Percentiles rank a stretch among this genome's conserved stretches.
Evolutionary conservation across 1,140 invertebrate species (phyloP).

Genomic region (Gyrodactylus bullatarudis): DNA sequence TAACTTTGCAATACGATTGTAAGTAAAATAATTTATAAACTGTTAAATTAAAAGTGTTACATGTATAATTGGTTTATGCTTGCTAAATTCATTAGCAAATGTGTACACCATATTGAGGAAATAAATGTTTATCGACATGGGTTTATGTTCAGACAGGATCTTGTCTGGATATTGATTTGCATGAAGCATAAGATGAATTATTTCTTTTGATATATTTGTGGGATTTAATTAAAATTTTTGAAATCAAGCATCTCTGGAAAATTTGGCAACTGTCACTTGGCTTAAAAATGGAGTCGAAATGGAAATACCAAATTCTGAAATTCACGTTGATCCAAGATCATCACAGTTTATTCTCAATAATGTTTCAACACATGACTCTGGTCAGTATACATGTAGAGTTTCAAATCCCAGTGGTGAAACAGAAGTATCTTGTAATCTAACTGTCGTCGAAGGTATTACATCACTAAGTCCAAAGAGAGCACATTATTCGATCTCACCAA

Average conservation of each 20-base stretch:
- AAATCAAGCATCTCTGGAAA: not conserved
- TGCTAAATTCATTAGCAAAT: no score
- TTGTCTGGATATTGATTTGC: no score
- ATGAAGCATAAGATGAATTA: no score
- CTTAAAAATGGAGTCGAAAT: not conserved
- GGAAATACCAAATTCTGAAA: not conserved
- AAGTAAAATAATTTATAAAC: no score
- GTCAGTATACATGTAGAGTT: slow-evolving; percentile 36
- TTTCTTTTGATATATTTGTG: no score
- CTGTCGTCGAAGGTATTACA: slow-evolving; percentile 25
- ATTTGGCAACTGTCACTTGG: not conserved
- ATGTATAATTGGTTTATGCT: no score
- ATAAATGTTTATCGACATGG: no score
- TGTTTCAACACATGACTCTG: slow-evolving; percentile 44
- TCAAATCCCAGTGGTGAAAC: slow-evolving; percentile 31
- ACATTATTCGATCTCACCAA: not conserved
- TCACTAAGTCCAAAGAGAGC: not conserved
- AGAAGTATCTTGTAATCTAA: slow-evolving; percentile 35
- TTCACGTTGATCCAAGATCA: not conserved
- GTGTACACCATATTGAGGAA: no score
- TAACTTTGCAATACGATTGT: no score
- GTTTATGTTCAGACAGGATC: no score
- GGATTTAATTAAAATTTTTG: no score
- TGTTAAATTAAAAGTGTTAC: no score
- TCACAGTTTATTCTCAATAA: slow-evolving; percentile 35